Percentiles rank a stretch among this genome's conserved stretches.
Conservation (phyloP, 1,140 invertebrate species). For the Linepithema humile region DNA sequence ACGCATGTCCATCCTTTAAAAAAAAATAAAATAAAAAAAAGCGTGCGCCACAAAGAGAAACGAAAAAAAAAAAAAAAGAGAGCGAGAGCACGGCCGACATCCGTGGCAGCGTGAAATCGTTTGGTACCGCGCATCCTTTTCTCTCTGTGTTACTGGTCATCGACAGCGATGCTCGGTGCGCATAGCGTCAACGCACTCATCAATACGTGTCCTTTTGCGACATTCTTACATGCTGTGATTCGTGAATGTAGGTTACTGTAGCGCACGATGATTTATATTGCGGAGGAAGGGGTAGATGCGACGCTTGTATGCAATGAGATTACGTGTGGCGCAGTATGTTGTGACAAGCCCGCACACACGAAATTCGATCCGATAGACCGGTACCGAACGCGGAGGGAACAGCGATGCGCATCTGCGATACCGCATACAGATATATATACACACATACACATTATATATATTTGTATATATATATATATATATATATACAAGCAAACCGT, state of each 20-base stretch:
- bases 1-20: not conserved
- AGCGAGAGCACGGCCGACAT: not conserved
- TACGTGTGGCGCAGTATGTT: slow-evolving; percentile 45
- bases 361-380: not conserved
- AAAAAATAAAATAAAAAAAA: not conserved
- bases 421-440: not conserved
- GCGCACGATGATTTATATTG: slow-evolving; percentile 70
- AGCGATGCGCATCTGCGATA: not conserved
- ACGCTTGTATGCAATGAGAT: slow-evolving; percentile 60
- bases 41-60: not conserved
- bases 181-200: not conserved
- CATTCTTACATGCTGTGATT: slow-evolving; percentile 39
- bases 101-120: slow-evolving; percentile 58
- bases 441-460: not conserved
- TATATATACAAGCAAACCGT: not conserved
- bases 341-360: slow-evolving; percentile 37
- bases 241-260: slow-evolving; percentile 73
- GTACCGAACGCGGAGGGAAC: not conserved
- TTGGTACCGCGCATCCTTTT: slow-evolving; percentile 27
- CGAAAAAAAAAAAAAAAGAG: not conserved
- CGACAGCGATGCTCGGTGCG: not conserved
- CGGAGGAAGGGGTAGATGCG: slow-evolving; percentile 17
- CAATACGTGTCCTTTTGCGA: not conserved
- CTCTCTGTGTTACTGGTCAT: slow-evolving; percentile 6
- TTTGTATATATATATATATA: not conserved